Conservation (phyloP, 2,797 vertebrate species). For the Chlorospingus flavigularis region DNA sequence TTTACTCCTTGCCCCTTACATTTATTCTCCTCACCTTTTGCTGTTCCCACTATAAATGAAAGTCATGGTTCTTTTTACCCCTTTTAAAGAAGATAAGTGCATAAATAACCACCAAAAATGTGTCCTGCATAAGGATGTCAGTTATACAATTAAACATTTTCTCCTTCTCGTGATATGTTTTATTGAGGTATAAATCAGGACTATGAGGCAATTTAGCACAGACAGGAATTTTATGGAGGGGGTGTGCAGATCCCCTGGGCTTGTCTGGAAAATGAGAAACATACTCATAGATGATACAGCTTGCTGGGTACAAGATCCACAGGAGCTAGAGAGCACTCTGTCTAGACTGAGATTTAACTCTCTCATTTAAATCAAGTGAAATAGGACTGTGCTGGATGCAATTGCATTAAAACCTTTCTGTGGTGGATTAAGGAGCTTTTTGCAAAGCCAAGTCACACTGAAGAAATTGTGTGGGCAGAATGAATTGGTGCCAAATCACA, state of each 20-base stretch:
- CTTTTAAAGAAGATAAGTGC: background rate
- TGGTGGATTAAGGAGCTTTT: conserved; percentile 41
- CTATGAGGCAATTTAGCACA: conserved; percentile 46
- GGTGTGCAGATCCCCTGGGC: conserved; percentile 35
- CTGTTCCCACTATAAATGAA: background rate
- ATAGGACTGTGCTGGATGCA: background rate
- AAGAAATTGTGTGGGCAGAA: conserved; percentile 29
- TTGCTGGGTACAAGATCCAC: background rate
- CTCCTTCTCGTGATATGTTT: conserved; percentile 22
- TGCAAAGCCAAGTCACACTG: background rate
- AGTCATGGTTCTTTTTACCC: background rate
- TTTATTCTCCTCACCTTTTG: background rate
- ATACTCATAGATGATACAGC: conserved; percentile 20
- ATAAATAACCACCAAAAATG: conserved; percentile 20
- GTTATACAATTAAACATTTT: conserved; percentile 52
- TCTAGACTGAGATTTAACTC: conserved; percentile 66
- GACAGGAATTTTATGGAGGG: conserved; percentile 56
- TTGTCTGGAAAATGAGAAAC: conserved; percentile 69
- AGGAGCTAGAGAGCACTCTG: background rate
- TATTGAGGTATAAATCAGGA: conserved; percentile 67
- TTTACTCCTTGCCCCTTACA: background rate
- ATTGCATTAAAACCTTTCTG: conserved; percentile 20
- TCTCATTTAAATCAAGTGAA: conserved; percentile 43
- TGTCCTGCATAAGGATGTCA: background rate
- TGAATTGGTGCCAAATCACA: background rate